phyloP scores from a whole-genome alignment of 2,888 invertebrate species.

The Lithophane socia region DNA sequence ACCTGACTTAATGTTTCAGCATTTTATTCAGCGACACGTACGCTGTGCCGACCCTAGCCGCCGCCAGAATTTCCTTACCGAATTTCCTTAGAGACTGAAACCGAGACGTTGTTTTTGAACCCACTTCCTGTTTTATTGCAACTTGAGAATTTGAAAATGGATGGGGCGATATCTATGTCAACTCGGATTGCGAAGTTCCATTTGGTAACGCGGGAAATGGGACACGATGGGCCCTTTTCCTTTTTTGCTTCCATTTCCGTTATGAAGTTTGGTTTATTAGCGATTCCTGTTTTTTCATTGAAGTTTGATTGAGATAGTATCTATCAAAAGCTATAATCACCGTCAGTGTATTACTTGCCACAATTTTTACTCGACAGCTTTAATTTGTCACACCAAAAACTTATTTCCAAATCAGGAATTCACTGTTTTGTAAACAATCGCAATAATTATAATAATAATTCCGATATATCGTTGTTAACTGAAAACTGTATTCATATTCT shows the following conservation, averaged over 20 bases:
- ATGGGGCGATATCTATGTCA: slow-evolving; percentile 61
- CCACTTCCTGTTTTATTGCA: slow-evolving; percentile 67
- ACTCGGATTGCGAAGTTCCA: slow-evolving; percentile 45
- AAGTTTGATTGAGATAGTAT: background rate
- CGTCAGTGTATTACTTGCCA: background rate
- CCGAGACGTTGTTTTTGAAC: slow-evolving; percentile 67
- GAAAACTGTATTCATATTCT: background rate
- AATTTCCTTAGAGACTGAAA: slow-evolving; percentile 74
- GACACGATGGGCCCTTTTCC: slow-evolving; percentile 26
- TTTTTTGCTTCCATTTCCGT: slow-evolving; percentile 31
- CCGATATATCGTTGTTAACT: background rate
- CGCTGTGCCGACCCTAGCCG: slow-evolving; percentile 57
- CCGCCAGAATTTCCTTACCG: slow-evolving; percentile 70
- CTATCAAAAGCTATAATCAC: background rate
- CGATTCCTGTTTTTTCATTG: background rate
- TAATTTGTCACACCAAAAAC: background rate
- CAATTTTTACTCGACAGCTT: background rate
- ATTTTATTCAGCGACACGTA: slow-evolving; percentile 75
- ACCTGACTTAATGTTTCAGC: slow-evolving; percentile 70
- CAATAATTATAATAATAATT: background rate
- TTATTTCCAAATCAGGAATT: too few species aligned
- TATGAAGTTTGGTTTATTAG: slow-evolving; percentile 35
- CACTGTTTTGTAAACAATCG: background rate
- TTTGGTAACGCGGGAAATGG: slow-evolving; percentile 44
- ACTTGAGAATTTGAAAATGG: slow-evolving; percentile 68